Conservation (phyloP, 2,888 invertebrate species). For the Drosophila melanosoma region DNA sequence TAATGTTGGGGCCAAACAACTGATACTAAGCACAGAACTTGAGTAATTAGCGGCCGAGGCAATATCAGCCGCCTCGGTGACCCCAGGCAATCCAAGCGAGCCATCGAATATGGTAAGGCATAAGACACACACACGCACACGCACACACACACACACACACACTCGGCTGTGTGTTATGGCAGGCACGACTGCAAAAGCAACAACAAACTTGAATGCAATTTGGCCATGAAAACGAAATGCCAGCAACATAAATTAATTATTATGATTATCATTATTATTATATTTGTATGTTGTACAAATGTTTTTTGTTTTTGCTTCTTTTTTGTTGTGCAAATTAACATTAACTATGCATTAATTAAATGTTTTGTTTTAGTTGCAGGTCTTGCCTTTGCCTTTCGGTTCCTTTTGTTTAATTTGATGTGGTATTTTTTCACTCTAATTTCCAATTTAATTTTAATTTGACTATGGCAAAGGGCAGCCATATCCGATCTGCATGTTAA, state of each 20-base stretch:
- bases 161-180: slow-evolving; percentile 23
- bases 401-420: slow-evolving; percentile 23
- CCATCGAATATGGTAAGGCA: slow-evolving; percentile 41
- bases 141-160: not conserved
- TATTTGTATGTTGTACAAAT: slow-evolving; percentile 43
- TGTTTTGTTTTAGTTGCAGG: slow-evolving; percentile 37
- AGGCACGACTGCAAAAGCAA: slow-evolving; percentile 30
- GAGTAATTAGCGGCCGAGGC: slow-evolving; percentile 32
- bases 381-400: slow-evolving; percentile 30
- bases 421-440: slow-evolving; percentile 2
- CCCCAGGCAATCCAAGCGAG: slow-evolving; percentile 12
- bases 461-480: slow-evolving; percentile 22
- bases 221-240: slow-evolving; percentile 75
- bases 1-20: slow-evolving; percentile 20
- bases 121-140: not conserved
- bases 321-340: slow-evolving; percentile 48
- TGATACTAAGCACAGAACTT: slow-evolving; percentile 37
- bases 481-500: slow-evolving; percentile 21
- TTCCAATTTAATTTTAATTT: slow-evolving; percentile 19
- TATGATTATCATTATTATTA: slow-evolving; percentile 61
- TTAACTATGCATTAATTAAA: slow-evolving; percentile 65
- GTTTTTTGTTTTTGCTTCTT: slow-evolving; percentile 1
- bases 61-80: slow-evolving; percentile 19
- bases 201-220: slow-evolving; percentile 61
- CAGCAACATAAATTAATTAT: slow-evolving; percentile 76